Base-by-base conservation (phyloP, 2,113 vertebrate genomes). In the Gnathonemus echidnorhynchus region DNA sequence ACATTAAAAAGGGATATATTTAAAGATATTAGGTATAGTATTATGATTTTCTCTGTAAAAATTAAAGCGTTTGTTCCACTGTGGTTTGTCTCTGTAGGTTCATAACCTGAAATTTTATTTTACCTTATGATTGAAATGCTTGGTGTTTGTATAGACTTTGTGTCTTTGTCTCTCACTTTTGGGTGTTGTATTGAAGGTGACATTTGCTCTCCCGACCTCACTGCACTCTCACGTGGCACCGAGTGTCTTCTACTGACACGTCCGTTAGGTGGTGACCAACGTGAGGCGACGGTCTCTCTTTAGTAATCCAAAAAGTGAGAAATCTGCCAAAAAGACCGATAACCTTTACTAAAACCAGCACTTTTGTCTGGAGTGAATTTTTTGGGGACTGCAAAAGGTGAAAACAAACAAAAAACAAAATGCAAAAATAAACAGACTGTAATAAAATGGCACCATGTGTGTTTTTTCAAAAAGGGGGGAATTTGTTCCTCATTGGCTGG, bases 261-360 rank as follows among this genome's bases (percentile, higher is more conserved):
- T 31, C 19, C 5, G 7, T 58, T 53, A 42, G 42, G 15, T n/a
- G 39, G 17, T 5, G 21, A 27, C 52, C 48, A 80, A 35, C 45
- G 5, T 48, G 66, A 90, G 85, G 91, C 83, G 86, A 86, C 49
- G 50, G 48, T 13, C 86, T 87, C 4, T 35, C 74, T 77, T 89
- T 90, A 88, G 62, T 87, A 66, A 70, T 83, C 87, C 88, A 89
- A 92, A 91, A 89, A 88, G 3, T 88, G 70, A 52, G 21, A 90
- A 87, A 87, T 90, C 87, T 90, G 90, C 89, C 90, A 92, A 90
- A 92, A 85, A 84, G 48, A 86, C 46, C n/a, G 56, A 9, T 86
- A 21, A 42, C 52, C 19, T 62, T 89, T 84, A 53, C 42, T 62
- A 80, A 89, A 31, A 89, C 53, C 89, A 86, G 89, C 80, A 86